A percentile compares a stretch with the other conserved stretches of the same genome.
Evolutionary conservation across 2,113 vertebrate species (phyloP).

Genomic region (Gambusia holbrooki): DNA sequence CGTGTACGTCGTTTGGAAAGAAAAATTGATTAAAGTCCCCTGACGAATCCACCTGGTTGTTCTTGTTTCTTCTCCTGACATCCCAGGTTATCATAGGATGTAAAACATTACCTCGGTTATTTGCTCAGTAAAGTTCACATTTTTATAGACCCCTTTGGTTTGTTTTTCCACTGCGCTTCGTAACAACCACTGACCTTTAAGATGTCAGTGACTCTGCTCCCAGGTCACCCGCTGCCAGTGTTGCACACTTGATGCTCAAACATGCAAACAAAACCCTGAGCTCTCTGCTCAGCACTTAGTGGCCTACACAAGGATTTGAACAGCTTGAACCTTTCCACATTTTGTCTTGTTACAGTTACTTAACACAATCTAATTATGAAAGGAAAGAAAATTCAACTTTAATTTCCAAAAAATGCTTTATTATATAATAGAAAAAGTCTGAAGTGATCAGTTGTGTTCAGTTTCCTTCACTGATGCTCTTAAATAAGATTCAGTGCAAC

Average conservation of each 20-base stretch:
- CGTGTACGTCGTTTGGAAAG: conserved; percentile 61
- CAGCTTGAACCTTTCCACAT: too few relatives aligned
- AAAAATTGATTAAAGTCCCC: conserved; percentile 67
- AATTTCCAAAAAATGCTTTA: too few relatives aligned
- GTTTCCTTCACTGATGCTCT: too few relatives aligned
- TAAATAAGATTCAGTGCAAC: too few relatives aligned
- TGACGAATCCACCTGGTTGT: conserved; percentile 51
- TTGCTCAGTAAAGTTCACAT: neutral
- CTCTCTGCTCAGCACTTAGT: neutral
- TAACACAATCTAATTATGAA: too few relatives aligned
- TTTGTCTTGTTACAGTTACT: too few relatives aligned
- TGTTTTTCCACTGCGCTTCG: conserved; percentile 11
- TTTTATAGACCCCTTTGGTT: neutral
- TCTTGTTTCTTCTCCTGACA: neutral
- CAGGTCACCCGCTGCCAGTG: neutral
- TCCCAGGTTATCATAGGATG: neutral
- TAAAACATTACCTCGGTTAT: conserved; percentile 27
- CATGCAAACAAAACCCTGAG: conserved; percentile 19
- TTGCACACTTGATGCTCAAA: neutral
- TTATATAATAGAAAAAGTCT: too few relatives aligned
- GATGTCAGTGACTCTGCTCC: neutral
- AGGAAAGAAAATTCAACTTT: too few relatives aligned
- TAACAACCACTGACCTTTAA: conserved; percentile 35
- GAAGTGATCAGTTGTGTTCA: too few relatives aligned
- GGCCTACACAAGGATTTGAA: too few relatives aligned